These are phyloP conservation scores for Entomobrya multifasciata DNA, from an alignment of 2,888 invertebrate species.

Conservation along the genomic window DNA sequence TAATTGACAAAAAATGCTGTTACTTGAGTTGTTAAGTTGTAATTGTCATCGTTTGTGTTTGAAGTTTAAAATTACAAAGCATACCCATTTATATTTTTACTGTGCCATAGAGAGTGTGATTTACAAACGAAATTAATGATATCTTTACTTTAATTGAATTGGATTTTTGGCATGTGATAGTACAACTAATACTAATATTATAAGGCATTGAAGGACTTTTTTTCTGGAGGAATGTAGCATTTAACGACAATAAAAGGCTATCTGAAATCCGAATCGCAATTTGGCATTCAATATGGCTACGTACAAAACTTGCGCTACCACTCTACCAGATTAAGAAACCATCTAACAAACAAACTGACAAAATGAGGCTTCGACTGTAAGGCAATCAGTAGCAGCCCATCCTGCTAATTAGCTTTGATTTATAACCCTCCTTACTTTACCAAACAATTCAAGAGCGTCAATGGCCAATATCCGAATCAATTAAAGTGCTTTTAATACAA, in stretches of 20 bases:
- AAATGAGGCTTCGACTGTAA: slow-evolving; percentile 32
- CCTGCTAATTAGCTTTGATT: slow-evolving; percentile 60
- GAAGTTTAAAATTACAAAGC: background rate
- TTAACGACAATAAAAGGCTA: background rate
- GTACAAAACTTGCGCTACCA: no score
- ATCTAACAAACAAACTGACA: background rate
- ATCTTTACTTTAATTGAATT: background rate
- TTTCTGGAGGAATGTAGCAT: background rate
- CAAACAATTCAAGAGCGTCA: slow-evolving; percentile 2
- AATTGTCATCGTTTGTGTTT: background rate
- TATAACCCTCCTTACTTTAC: slow-evolving; percentile 25
- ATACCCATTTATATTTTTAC: background rate
- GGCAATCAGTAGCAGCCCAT: background rate
- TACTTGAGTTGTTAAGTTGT: background rate
- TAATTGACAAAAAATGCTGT: background rate
- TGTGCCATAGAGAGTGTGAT: background rate
- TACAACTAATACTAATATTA: no score
- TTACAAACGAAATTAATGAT: background rate
- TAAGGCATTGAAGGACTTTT: no score
- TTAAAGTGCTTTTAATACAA: background rate
- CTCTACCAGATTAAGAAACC: background rate
- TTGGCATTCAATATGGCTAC: no score
- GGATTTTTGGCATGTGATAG: background rate
- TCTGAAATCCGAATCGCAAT: background rate
- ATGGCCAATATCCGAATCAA: slow-evolving; percentile 39